These are phyloP conservation scores for Chrysina gloriosa DNA, from an alignment of 2,888 invertebrate species.

Conservation along the genomic window DNA sequence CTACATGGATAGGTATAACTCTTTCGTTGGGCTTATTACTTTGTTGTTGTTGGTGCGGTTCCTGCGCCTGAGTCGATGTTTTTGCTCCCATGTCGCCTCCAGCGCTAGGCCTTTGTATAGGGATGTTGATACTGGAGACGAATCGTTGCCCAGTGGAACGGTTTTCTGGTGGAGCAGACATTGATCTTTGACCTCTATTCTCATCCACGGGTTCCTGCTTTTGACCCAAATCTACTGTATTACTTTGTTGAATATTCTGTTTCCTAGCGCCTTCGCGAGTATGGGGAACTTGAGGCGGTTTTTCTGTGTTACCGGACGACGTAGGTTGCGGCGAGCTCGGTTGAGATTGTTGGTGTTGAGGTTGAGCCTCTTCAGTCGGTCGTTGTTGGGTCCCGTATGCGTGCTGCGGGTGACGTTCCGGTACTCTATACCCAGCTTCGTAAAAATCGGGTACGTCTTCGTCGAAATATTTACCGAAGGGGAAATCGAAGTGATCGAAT, in stretches of 20 bases:
- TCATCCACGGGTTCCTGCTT: slow-evolving; percentile 71
- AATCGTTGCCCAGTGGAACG: slow-evolving; percentile 55
- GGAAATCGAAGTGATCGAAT: slow-evolving; percentile 60
- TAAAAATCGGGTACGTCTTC: slow-evolving; percentile 45
- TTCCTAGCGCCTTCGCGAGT: slow-evolving; percentile 51
- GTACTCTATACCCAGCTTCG: slow-evolving; percentile 15
- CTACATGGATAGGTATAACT: slow-evolving; percentile 89
- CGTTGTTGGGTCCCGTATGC: not conserved
- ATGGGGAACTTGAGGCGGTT: slow-evolving; percentile 55
- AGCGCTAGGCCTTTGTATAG: slow-evolving; percentile 51
- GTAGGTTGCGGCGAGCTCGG: slow-evolving; percentile 57
- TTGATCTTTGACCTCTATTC: slow-evolving; percentile 75
- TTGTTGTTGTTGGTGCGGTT: slow-evolving; percentile 50
- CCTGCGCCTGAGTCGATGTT: slow-evolving; percentile 40
- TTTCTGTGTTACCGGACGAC: slow-evolving; percentile 38
- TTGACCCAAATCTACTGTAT: slow-evolving; percentile 84
- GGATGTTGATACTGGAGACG: slow-evolving; percentile 62
- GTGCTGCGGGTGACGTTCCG: slow-evolving; percentile 5
- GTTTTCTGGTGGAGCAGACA: slow-evolving; percentile 82
- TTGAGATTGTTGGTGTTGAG: slow-evolving; percentile 47
- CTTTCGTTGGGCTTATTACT: slow-evolving; percentile 71
- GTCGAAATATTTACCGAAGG: slow-evolving; percentile 51
- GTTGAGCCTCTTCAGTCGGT: slow-evolving; percentile 19
- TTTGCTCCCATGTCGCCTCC: slow-evolving; percentile 35
- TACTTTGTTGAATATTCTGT: slow-evolving; percentile 67